Base-by-base conservation (phyloP, 2,888 invertebrate species). In the Acrobeloides nanus region DNA sequence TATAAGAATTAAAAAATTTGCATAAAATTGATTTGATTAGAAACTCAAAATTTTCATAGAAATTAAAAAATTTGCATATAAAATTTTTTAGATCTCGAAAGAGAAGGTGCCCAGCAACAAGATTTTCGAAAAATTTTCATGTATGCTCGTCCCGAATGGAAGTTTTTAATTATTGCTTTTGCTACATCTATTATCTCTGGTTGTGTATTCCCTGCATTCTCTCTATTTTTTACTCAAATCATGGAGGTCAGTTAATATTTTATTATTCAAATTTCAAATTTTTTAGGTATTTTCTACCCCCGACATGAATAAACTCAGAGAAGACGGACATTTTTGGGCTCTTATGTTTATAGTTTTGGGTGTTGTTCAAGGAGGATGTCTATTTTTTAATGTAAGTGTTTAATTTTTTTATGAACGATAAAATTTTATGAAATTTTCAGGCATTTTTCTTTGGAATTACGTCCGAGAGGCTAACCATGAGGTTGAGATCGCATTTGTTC, bases 251-350 rank as follows among this genome's bases (percentile, higher is more conserved):
- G n/a, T n/a, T n/a, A n/a, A n/a, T n/a, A n/a, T n/a, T n/a, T n/a
- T n/a, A n/a, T n/a, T n/a, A n/a, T n/a, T n/a, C n/a, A n/a, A n/a
- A n/a, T n/a, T n/a, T n/a, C n/a, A n/a, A n/a, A n/a, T n/a, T n/a
- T n/a, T n/a, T n/a, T n/a, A n/a, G n/a, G 27, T 52, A 18, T 64
- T 79, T 75, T 75, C 76, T 7, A 76, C 77, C 51, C 67, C 74
- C 1, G 64, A 75, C 41, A 57, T 51, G 27, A 71, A 75, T 4
- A 72, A 74, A 29, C 53, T 63, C 55, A 53, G 75, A 15, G 49
- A 61, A 17, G 57, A 74, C 38, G 74, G 76, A 25, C 67, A 77
- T 6, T 65, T 75, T 42, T 80, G 80, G 80, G 74, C 78, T 29
- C 61, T 76, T 59, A 61, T 63, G 62, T 68, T 69, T 48, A 45